A percentile compares a stretch with the other conserved stretches of the same genome.
Evolutionary conservation across 2,888 invertebrate species (phyloP).

Genomic region (Conchocele bisecta): DNA sequence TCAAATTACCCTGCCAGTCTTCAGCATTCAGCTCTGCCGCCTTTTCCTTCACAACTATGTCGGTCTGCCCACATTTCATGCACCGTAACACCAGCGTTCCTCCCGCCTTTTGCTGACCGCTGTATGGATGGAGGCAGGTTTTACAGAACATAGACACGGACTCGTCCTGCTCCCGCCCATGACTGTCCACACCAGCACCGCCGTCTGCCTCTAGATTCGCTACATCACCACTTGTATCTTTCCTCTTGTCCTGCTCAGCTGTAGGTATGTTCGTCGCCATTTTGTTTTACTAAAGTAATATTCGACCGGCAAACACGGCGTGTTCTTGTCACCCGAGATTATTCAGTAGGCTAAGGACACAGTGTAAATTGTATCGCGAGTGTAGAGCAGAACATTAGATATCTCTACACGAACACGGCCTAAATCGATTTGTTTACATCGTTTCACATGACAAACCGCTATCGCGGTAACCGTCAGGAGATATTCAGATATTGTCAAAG

Average conservation of each 20-base stretch:
- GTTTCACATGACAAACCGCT: too few species aligned
- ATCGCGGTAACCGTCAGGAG: too few species aligned
- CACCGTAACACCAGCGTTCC: slow-evolving; percentile 56
- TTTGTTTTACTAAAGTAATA: too few species aligned
- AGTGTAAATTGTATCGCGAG: too few species aligned
- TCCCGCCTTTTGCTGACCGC: slow-evolving; percentile 42
- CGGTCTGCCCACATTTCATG: slow-evolving; percentile 53
- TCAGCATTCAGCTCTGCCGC: slow-evolving; percentile 38
- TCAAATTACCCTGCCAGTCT: slow-evolving; percentile 55
- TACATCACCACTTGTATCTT: not conserved
- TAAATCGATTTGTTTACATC: too few species aligned
- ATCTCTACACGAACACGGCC: too few species aligned
- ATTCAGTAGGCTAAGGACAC: too few species aligned
- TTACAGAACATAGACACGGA: slow-evolving; percentile 58
- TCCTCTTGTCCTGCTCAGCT: slow-evolving; percentile 11
- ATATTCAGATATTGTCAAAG: too few species aligned
- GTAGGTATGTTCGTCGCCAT: slow-evolving; percentile 25
- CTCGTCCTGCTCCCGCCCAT: not conserved
- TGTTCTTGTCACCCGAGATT: too few species aligned
- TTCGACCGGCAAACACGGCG: too few species aligned
- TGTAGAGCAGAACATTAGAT: too few species aligned
- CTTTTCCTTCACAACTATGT: slow-evolving; percentile 39
- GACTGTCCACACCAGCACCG: not conserved
- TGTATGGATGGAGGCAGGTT: slow-evolving; percentile 55
- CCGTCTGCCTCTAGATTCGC: too few species aligned